Evolutionary conservation across 2,113 vertebrate species (phyloP).

Genomic region (Vulpes vulpes): DNA sequence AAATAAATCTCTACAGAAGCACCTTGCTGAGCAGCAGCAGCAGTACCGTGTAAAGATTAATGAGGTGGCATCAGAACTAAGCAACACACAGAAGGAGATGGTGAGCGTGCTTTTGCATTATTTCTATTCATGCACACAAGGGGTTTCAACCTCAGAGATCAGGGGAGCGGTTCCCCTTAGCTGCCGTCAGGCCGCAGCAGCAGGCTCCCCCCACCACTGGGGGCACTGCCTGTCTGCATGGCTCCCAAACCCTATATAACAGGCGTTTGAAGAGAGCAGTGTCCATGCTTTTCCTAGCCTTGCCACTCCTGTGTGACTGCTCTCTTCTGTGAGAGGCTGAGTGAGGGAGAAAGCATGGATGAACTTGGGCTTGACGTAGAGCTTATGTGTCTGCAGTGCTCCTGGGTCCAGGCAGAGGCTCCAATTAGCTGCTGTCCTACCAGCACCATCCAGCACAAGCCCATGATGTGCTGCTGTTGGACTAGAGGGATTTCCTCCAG

Average conservation of each 20-base stretch:
- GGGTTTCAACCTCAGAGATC: background rate
- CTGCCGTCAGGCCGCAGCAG: background rate
- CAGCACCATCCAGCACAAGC: too few relatives aligned
- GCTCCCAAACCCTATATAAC: background rate
- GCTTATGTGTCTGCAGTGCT: background rate
- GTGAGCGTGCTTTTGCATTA: constrained; percentile 80
- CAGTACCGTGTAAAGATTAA: constrained; percentile 75
- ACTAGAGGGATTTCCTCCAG: background rate
- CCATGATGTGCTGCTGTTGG: background rate
- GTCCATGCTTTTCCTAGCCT: fast-evolving
- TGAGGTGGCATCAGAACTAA: constrained; percentile 83
- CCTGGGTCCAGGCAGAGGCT: background rate
- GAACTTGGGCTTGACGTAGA: background rate
- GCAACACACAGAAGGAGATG: constrained; percentile 75
- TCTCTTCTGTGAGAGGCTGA: background rate
- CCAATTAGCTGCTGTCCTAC: background rate
- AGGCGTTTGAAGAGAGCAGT: background rate
- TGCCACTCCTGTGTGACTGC: background rate
- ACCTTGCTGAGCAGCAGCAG: constrained; percentile 78
- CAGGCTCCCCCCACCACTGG: background rate
- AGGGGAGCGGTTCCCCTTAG: background rate
- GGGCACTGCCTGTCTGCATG: background rate
- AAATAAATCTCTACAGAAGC: constrained; percentile 75
- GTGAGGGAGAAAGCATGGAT: background rate
- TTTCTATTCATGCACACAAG: fast-evolving